Percentiles rank a stretch among this genome's conserved stretches.
Conservation (phyloP, 2,113 vertebrate species). For the Bubo blakistoni region DNA sequence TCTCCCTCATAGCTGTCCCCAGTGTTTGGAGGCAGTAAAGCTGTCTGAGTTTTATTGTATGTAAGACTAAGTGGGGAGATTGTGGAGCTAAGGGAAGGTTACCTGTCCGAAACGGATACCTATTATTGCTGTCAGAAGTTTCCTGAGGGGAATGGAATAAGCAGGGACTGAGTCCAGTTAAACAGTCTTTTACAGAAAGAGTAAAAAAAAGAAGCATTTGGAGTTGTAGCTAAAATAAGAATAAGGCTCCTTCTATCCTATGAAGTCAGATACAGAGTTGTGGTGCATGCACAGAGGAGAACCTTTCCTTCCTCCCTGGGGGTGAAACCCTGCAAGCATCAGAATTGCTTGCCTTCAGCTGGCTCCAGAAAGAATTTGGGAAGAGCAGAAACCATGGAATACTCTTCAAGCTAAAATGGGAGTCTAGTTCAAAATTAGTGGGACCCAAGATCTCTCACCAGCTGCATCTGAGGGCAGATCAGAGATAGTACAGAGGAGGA, state of each 20-base stretch:
- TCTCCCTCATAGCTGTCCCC: background rate
- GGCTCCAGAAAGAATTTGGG: background rate
- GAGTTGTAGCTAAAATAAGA: background rate
- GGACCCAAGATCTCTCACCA: background rate
- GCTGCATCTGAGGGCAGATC: background rate
- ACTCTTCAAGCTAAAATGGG: background rate
- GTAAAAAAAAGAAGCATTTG: background rate
- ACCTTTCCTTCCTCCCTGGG: background rate
- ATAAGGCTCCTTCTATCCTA: background rate
- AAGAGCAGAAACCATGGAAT: background rate
- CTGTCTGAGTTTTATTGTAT: background rate
- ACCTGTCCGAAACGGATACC: background rate
- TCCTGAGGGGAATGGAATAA: background rate
- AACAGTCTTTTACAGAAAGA: background rate
- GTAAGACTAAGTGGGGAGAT: background rate
- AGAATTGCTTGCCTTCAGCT: background rate
- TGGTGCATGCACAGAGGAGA: background rate
- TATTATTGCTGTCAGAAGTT: background rate
- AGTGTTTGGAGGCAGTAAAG: background rate
- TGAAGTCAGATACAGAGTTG: fast-evolving
- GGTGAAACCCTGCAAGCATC: background rate
- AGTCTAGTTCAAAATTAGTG: background rate
- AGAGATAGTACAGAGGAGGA: background rate
- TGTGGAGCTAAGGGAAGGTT: background rate
- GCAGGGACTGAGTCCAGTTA: background rate